Base-by-base conservation (phyloP, 2,113 vertebrate species). In the Aptenodytes forsteri region DNA sequence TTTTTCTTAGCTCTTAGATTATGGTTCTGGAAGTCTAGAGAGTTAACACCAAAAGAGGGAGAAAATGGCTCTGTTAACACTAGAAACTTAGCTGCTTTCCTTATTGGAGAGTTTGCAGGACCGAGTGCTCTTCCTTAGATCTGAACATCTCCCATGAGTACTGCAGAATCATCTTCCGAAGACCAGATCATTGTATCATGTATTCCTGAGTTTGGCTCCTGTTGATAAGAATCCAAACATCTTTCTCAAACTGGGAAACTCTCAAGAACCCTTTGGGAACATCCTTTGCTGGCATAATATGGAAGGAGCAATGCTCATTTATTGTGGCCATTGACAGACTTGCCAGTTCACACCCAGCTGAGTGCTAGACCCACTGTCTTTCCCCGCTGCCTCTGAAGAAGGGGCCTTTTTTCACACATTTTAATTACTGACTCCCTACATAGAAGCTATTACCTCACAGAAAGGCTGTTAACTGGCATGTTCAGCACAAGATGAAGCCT, bases 371-470 rank as follows among this genome's bases (percentile, higher is more conserved):
- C 52, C 89, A 32, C 83, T 27, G n/a, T 88, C 86, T 93, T 93
- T 46, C 83, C 71, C 54, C 0, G 7, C 30, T 49, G 19, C 77
- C 93, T 82, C 94, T 95, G 76, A 96, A 85, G 50, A 87, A 71
- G 77, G 56, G 42, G 75, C 62, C 75, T 89, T 95, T 88, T 87
- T 96, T 96, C 96, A 96, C 76, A 93, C 93, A 14, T 96, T 97
- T 96, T 96, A 94, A 96, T 95, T 95, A 96, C 97, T 94, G 83
- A 87, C 80, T 91, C 72, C 92, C 75, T 73, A 87, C 96, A 89
- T 8, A n/a, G 85, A 93, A 92, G 82, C 47, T 94, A 49, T 96
- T 97, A 89, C 83, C 84, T 89, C 62, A 55, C 78, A 96, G 82
- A 55, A 83, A 94, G 73, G 36, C 72, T 20, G 11, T 93, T 97